Base-by-base conservation (phyloP, 2,888 invertebrate genomes). In the Drosophila vallismaia region DNA sequence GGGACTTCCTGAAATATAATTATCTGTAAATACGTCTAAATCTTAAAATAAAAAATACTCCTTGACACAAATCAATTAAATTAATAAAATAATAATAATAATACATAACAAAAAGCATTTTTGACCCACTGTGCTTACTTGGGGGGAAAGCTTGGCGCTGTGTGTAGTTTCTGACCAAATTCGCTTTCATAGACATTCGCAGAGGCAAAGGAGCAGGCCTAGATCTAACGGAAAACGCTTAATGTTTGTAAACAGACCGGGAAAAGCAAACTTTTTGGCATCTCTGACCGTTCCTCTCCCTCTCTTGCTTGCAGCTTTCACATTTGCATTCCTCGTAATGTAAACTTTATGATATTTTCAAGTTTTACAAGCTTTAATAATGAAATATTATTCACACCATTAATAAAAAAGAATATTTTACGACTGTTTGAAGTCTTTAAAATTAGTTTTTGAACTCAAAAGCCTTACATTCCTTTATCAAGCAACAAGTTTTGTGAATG, bases 181-280 rank as follows among this genome's bases (percentile, higher is more conserved):
- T 36, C 40, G 26, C 42, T 40, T 29, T 12, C 38, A 24, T 28
- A 42, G 24, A 28, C 7, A 46, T 28, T 29, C 57, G 31, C n/a
- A 10, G 31, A 31, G 26, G 24, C 26, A 26, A 40, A 31, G 14
- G 9, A 24, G 26, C 26, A 62, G 60, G 60, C 60, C 62, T 60
- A 77, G 59, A 69, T 76, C 80, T 58, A 44, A 63, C 53, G 68
- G 46, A 69, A 74, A 63, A 45, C 53, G 53, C 49, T 50, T 63
- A 53, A 49, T 79, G 77, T 87, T 82, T 85, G 77, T 85, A 85
- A 87, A 82, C 87, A 84, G 62, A 62, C 50, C 64, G 60, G 36
- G 56, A 29, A 57, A 56, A 76, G 63, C 55, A 46, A 51, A 66
- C 19, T 31, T 69, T 82, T 71, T 76, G 45, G 70, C 67, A 71